These are phyloP conservation scores for Hirtodrosophila histrioides DNA, from an alignment of 2,888 invertebrate genomes.

Conservation along the genomic window DNA sequence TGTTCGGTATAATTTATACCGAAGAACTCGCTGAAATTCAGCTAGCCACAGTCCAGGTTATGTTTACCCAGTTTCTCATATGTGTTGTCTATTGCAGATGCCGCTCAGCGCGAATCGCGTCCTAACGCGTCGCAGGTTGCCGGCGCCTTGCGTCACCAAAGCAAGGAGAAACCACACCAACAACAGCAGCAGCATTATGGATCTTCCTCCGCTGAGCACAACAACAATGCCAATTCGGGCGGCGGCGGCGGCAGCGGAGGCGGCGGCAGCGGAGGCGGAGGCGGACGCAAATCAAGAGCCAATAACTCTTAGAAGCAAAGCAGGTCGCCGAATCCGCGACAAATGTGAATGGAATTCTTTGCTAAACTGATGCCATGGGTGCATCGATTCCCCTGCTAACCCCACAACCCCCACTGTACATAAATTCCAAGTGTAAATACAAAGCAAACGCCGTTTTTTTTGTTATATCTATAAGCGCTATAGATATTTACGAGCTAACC, in stretches of 20 bases:
- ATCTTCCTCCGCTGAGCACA: slow-evolving; percentile 48
- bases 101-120: slow-evolving; percentile 73
- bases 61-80: background rate
- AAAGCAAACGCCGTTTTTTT: slow-evolving; percentile 54
- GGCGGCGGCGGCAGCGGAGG: slow-evolving; percentile 46
- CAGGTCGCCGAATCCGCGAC: slow-evolving; percentile 57
- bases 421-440: slow-evolving; percentile 79
- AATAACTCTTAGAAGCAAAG: slow-evolving; percentile 73
- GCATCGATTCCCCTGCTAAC: slow-evolving; percentile 5
- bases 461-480: slow-evolving; percentile 75
- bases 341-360: slow-evolving; percentile 58
- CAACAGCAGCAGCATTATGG: slow-evolving; percentile 49
- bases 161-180: slow-evolving; percentile 63
- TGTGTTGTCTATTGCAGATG: slow-evolving; percentile 43
- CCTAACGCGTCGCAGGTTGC: slow-evolving; percentile 72
- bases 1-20: no score
- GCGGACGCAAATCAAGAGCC: slow-evolving; percentile 81
- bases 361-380: slow-evolving; percentile 12
- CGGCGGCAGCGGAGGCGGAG: slow-evolving; percentile 54
- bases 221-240: slow-evolving; percentile 23
- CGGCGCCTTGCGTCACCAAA: slow-evolving; percentile 59
- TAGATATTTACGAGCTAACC: slow-evolving; percentile 66
- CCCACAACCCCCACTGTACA: slow-evolving; percentile 48
- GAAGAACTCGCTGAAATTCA: no score
- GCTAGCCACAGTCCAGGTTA: no score